These are phyloP conservation scores for Sarcophaga bullata DNA, from an alignment of 1,140 invertebrate genomes.

Conservation along the genomic window DNA sequence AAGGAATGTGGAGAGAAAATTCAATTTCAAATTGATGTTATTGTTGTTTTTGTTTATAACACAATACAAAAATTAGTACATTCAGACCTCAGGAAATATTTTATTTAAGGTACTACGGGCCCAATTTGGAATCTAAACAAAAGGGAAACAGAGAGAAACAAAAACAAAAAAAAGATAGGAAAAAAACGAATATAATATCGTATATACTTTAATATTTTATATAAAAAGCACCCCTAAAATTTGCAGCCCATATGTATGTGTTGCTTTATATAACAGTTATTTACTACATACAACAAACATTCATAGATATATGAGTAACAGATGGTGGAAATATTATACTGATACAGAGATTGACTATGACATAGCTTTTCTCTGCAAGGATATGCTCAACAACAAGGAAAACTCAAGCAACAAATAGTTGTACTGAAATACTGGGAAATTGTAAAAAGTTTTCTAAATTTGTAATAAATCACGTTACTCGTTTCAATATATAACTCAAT, in stretches of 20 bases:
- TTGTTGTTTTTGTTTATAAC: neutral
- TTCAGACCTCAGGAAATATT: too few species aligned
- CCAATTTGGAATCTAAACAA: neutral
- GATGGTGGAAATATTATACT: neutral
- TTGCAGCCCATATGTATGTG: neutral
- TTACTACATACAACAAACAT: neutral
- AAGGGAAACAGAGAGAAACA: neutral
- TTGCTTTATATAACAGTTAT: neutral
- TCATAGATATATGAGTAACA: too few species aligned
- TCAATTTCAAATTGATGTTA: neutral
- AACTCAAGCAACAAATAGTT: neutral
- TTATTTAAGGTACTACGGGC: neutral
- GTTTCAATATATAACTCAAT: too few species aligned
- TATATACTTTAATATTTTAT: too few species aligned
- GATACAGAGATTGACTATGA: neutral
- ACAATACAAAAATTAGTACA: neutral
- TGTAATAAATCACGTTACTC: too few species aligned
- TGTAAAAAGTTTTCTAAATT: neutral
- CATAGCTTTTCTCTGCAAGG: conserved; percentile 18
- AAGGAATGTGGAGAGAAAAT: neutral
- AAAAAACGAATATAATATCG: too few species aligned
- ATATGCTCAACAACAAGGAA: neutral
- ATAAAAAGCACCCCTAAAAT: neutral
- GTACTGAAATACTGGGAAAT: neutral
- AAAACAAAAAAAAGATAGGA: too few species aligned